Base-by-base conservation (phyloP, 2,113 vertebrate genomes). In the Grus americana region DNA sequence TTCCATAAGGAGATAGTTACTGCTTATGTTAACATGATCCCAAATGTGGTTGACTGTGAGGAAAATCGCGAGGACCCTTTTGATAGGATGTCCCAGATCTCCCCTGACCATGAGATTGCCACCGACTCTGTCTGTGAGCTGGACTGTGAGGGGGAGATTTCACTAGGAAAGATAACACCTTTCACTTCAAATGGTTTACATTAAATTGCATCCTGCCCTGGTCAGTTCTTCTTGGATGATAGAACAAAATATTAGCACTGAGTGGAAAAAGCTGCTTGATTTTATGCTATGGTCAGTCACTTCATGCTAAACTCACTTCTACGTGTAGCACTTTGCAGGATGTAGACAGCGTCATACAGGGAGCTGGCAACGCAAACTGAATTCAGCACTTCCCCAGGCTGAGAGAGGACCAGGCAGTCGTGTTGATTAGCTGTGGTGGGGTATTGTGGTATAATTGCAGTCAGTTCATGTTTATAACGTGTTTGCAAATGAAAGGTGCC, bases 1-100 rank as follows among this genome's bases (percentile, higher is more conserved):
- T 97, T 99, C 88, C 99, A 98, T 95, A 98, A 98, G 96, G 99
- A 99, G 90, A 97, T 98, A 15, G 98, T 96, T 5, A 98, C 98
- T 72, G 98, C 99, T 63, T 99, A 98, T 65, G 96, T 98, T 92
- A 99, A 99, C 96, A 98, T 98, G 98, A 99, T 99, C 92, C 99
- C 99, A 81, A 99, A 99, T 15, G 98, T 98, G 7, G 98, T 98
- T 86, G 98, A 98, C 90, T 98, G 98, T 78, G 97, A 98, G 97
- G 84, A 98, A 61, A 97, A 97, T 27, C 98, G 98, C 0, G 98
- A 98, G 65, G 98, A 98, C 66, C 98, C 98, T 55, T 99, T 99
- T n/a, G 97, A 99, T 95, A 97, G 97, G 66, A 98, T 98, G 95
- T 98, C 98, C 27, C 98, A 98, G 96, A 97, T 99, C 66, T 98